Conservation (phyloP, 2,113 vertebrate genomes). For the Ornithorhynchus anatinus region DNA sequence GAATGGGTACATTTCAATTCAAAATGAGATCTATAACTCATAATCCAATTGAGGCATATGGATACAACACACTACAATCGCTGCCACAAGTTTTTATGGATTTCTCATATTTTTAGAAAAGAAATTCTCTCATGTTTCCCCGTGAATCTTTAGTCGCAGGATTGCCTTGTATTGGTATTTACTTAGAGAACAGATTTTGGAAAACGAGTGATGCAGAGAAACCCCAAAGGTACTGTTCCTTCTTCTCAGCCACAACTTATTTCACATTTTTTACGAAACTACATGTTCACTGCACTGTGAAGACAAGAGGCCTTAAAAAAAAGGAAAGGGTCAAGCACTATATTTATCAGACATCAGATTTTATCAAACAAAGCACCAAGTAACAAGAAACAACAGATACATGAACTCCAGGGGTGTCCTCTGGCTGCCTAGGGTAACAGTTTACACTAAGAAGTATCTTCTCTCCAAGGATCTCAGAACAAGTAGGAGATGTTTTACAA, state of each 20-base stretch:
- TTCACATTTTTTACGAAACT: constrained; percentile 22
- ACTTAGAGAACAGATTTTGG: constrained; percentile 36
- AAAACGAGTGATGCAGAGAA: constrained; percentile 34
- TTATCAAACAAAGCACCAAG: too few species aligned
- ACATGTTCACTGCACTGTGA: not conserved
- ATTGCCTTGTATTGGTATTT: constrained; percentile 15
- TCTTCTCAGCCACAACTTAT: constrained; percentile 19
- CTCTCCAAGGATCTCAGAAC: too few species aligned
- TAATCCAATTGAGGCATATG: constrained; percentile 14
- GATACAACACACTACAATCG: constrained; percentile 5
- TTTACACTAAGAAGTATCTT: too few species aligned
- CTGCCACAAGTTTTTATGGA: not conserved
- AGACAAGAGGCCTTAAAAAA: too few species aligned
- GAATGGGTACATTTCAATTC: constrained; percentile 43
- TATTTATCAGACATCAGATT: too few species aligned
- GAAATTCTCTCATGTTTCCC: constrained; percentile 19
- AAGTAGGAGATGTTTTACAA: too few species aligned
- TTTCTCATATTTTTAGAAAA: constrained; percentile 4
- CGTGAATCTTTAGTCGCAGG: constrained; percentile 21
- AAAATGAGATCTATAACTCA: constrained; percentile 57
- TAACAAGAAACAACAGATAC: too few species aligned
- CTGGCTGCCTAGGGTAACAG: too few species aligned
- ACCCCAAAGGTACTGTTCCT: constrained; percentile 14
- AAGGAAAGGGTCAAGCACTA: too few species aligned
- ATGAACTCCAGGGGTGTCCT: too few species aligned